Evolutionary conservation across 2,888 invertebrate species (phyloP).

Genomic region (Drosophila sordidapex): DNA sequence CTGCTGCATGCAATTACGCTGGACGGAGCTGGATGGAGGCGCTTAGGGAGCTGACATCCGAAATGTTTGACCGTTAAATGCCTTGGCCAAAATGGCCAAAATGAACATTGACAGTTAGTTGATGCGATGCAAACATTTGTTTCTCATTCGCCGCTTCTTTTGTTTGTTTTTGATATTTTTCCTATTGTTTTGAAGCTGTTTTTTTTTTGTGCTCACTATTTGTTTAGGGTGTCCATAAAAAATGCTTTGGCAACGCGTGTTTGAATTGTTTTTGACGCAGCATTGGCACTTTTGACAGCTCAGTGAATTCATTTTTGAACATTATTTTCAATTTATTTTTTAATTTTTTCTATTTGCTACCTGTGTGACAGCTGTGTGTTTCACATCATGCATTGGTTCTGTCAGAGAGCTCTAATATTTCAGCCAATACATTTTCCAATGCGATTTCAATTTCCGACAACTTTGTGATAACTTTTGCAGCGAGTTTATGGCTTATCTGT

Average conservation of each 20-base stretch:
- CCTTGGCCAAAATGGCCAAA: slow-evolving; percentile 58
- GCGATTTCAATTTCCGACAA: slow-evolving; percentile 50
- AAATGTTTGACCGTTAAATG: slow-evolving; percentile 72
- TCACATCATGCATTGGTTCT: slow-evolving; percentile 23
- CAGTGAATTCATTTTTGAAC: slow-evolving; percentile 24
- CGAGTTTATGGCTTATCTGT: slow-evolving; percentile 33
- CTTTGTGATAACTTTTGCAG: slow-evolving; percentile 42
- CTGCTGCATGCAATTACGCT: slow-evolving; percentile 64
- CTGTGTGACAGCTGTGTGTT: slow-evolving; percentile 11
- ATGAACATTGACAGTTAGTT: slow-evolving; percentile 53
- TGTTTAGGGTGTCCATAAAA: slow-evolving; percentile 20
- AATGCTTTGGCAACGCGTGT: slow-evolving; percentile 20
- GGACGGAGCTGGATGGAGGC: slow-evolving; percentile 23
- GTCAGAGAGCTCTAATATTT: slow-evolving; percentile 12
- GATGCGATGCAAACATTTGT: slow-evolving; percentile 40
- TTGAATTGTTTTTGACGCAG: slow-evolving; percentile 53
- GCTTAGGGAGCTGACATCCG: background rate
- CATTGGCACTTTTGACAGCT: slow-evolving; percentile 55
- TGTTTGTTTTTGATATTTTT: slow-evolving; percentile 7
- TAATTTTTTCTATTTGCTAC: background rate
- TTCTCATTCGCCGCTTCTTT: slow-evolving; percentile 10
- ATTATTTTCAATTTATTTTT: background rate
- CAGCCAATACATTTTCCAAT: slow-evolving; percentile 36
- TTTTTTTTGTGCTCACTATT: background rate
- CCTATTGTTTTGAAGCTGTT: slow-evolving; percentile 19